A percentile compares a stretch with the other conserved stretches of the same genome.
Conservation (phyloP, 2,797 vertebrate genomes). For the Ctenopoma multispine region DNA sequence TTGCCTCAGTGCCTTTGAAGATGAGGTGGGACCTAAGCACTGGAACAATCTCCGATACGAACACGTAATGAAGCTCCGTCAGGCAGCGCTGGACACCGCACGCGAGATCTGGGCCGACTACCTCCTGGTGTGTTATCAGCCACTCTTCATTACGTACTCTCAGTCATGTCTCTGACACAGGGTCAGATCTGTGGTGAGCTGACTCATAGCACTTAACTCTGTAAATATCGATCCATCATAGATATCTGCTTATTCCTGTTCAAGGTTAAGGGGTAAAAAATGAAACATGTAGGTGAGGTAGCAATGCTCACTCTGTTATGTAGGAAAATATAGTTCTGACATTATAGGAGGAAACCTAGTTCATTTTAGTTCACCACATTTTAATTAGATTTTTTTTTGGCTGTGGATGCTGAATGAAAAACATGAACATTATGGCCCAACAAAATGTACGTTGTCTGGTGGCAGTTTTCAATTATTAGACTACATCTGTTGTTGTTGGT, state of each 20-base stretch:
- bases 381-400: not conserved
- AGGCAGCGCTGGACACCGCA: conserved; percentile 89
- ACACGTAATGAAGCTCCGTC: conserved; percentile 91
- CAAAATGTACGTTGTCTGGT: not conserved
- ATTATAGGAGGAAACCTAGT: no score
- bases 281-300: not conserved
- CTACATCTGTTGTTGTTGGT: conserved; percentile 18
- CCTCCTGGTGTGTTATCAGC: conserved; percentile 84
- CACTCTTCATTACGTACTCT: not conserved
- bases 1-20: conserved; percentile 75
- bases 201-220: not conserved
- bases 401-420: not conserved
- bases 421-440: conserved; percentile 6
- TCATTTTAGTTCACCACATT: not conserved
- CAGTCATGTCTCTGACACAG: not conserved
- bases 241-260: not conserved
- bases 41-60: conserved; percentile 90
- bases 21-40: conserved; percentile 90
- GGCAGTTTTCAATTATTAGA: conserved; percentile 6
- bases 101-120: conserved; percentile 92
- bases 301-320: not conserved
- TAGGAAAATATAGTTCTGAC: not conserved
- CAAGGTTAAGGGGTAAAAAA: not conserved
- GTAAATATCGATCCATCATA: not conserved
- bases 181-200: conserved; percentile 4